These are phyloP conservation scores for Chauna torquata DNA, from an alignment of 2,113 vertebrate species.

Conservation along the genomic window DNA sequence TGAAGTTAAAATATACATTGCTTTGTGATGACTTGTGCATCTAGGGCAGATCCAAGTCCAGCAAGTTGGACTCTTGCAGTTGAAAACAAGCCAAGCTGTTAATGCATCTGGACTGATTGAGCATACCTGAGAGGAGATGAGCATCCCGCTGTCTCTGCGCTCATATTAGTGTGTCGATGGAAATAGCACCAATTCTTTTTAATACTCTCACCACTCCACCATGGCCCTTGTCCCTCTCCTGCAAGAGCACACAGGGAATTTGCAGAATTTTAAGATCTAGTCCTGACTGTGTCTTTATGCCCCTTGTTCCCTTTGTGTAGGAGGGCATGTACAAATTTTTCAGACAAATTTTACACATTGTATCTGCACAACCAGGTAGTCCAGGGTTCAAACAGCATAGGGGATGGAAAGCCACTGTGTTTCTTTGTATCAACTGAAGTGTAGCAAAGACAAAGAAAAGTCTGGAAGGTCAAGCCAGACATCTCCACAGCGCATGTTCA, in stretches of 20 bases:
- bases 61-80: not conserved
- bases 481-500: not conserved
- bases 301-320: not conserved
- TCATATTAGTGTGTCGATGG: not conserved
- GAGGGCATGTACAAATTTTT: not conserved
- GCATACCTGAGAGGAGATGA: not conserved
- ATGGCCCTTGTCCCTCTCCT: not conserved
- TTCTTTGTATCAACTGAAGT: not conserved
- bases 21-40: not conserved
- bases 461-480: not conserved
- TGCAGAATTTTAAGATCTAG: not conserved
- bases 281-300: not conserved
- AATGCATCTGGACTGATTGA: not conserved
- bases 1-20: not conserved
- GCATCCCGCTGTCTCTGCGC: not conserved
- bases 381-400: not conserved
- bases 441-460: not conserved
- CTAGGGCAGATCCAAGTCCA: not conserved
- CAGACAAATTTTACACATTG: rapidly evolving
- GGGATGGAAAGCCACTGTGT: not conserved
- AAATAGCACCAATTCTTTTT: not conserved
- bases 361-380: not conserved
- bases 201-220: not conserved
- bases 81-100: not conserved
- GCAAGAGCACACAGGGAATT: not conserved